These are phyloP conservation scores for Plagodis pulveraria DNA, from an alignment of 2,888 invertebrate genomes.

Conservation along the genomic window DNA sequence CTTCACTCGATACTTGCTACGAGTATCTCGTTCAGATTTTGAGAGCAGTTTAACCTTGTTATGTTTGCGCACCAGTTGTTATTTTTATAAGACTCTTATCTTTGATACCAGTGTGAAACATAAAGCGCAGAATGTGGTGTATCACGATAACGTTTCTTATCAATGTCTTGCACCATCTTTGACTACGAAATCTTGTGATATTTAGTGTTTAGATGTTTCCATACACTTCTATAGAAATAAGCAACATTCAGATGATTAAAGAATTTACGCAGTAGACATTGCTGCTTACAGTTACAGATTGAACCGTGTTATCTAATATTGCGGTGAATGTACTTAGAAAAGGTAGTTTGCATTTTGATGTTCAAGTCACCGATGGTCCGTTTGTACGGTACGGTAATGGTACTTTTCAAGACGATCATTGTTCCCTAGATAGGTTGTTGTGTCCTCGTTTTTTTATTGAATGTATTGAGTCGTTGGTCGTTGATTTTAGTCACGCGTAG, in stretches of 20 bases:
- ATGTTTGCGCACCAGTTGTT: constrained; percentile 35
- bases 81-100: constrained; percentile 43
- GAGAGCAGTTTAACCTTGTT: constrained; percentile 32
- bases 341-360: neutral
- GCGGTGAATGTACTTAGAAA: neutral
- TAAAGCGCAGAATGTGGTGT: constrained; percentile 45
- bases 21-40: constrained; percentile 22
- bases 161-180: constrained; percentile 38
- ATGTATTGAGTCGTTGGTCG: constrained; percentile 55
- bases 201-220: constrained; percentile 39
- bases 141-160: constrained; percentile 52
- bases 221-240: constrained; percentile 37
- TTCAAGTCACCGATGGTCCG: neutral
- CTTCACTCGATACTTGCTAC: constrained; percentile 19
- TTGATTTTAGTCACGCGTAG: constrained; percentile 74
- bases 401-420: constrained; percentile 17
- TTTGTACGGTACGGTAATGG: neutral
- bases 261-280: constrained; percentile 5
- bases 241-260: constrained; percentile 3
- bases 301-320: no score
- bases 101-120: constrained; percentile 36
- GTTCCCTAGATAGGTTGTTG: constrained; percentile 46
- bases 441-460: constrained; percentile 54
- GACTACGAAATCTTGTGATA: constrained; percentile 34
- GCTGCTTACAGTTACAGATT: neutral